Evolutionary conservation across 2,113 vertebrate species (phyloP).

Genomic region (Aphyosemion australe): DNA sequence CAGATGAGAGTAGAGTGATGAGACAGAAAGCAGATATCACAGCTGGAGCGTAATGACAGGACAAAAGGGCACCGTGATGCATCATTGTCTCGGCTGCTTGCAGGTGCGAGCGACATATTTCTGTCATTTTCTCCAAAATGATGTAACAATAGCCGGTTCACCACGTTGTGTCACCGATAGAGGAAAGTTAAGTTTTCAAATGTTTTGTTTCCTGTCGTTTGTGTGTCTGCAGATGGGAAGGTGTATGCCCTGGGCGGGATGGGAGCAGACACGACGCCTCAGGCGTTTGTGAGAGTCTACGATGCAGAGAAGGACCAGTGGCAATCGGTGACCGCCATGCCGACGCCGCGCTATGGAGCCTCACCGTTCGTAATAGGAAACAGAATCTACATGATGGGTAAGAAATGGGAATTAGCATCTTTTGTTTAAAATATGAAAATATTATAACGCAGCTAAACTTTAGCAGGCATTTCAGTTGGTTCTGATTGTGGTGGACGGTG

Average conservation of each 20-base stretch:
- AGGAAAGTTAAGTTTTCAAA: background rate
- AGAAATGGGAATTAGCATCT: slow-evolving; percentile 3
- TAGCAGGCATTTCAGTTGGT: background rate
- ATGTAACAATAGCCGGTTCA: background rate
- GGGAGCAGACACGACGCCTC: slow-evolving; percentile 91
- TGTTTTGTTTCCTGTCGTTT: background rate
- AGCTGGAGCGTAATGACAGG: background rate
- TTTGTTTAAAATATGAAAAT: background rate
- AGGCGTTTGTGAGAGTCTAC: slow-evolving; percentile 90
- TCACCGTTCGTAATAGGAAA: slow-evolving; percentile 88
- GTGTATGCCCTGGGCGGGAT: slow-evolving; percentile 93
- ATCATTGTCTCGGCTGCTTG: slow-evolving; percentile 1
- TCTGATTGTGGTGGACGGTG: too few relatives aligned
- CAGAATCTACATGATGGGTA: slow-evolving; percentile 87
- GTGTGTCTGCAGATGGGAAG: slow-evolving; percentile 83
- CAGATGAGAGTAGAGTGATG: slow-evolving; percentile 13
- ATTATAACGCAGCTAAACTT: background rate
- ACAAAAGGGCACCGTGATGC: slow-evolving; percentile 8
- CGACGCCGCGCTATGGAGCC: slow-evolving; percentile 93
- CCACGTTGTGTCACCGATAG: background rate
- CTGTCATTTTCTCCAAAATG: background rate
- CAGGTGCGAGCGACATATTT: slow-evolving; percentile 3
- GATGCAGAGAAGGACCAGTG: slow-evolving; percentile 89
- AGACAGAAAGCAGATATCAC: slow-evolving; percentile 9
- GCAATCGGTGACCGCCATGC: slow-evolving; percentile 90